Percentiles rank a stretch among this genome's conserved stretches.
Conservation (phyloP, 2,797 vertebrate species). For the Darevskia nairensis region DNA sequence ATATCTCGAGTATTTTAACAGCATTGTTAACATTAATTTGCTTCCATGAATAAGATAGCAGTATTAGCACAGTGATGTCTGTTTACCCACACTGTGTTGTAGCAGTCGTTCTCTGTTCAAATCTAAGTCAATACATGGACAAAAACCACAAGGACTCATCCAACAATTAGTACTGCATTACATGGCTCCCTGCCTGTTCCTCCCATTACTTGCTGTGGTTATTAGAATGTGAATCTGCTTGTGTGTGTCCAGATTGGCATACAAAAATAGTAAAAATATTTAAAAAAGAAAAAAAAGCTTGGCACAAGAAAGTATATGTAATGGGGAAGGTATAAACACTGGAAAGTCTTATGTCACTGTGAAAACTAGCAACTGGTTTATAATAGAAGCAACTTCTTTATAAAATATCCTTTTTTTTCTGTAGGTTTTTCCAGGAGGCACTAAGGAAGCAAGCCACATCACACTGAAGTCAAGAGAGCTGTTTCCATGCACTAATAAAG, state of each 20-base stretch:
- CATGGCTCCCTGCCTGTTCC: conserved; percentile 1
- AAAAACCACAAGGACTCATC: conserved; percentile 23
- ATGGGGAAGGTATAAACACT: conserved; percentile 64
- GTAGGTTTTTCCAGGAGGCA: conserved; percentile 67
- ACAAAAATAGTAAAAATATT: conserved; percentile 66
- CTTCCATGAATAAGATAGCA: background rate
- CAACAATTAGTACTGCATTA: background rate
- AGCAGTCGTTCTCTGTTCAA: background rate
- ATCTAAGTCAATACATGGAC: conserved; percentile 11
- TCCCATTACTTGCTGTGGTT: conserved; percentile 51
- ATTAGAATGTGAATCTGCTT: conserved; percentile 45
- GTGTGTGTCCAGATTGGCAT: conserved; percentile 65
- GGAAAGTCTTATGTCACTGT: conserved; percentile 78
- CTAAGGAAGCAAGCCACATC: conserved; percentile 3
- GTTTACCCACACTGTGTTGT: conserved; percentile 7
- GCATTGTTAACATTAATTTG: background rate
- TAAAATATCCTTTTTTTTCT: conserved; percentile 56
- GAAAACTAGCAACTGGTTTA: conserved; percentile 74
- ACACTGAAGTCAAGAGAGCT: background rate
- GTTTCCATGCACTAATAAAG: background rate
- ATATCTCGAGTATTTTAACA: background rate
- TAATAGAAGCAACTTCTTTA: conserved; percentile 64
- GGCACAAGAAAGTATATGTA: conserved; percentile 67
- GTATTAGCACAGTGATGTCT: background rate
- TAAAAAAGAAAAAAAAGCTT: conserved; percentile 67